Evolutionary conservation across 2,888 invertebrate species (phyloP), one percentile per base, ranked within the genome.

Genomic region (Malacosoma neustria): DNA sequence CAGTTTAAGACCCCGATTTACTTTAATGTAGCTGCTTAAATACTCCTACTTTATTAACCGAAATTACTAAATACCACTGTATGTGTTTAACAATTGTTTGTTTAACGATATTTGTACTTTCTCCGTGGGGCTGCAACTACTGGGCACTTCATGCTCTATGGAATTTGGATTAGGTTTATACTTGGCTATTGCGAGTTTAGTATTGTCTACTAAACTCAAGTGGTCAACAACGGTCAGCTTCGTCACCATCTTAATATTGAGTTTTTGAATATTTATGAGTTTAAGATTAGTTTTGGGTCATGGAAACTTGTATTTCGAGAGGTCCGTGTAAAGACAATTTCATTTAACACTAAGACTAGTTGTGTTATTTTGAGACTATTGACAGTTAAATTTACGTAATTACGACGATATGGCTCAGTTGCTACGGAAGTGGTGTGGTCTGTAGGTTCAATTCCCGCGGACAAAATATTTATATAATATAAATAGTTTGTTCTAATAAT

Each of bases 21-120:
- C n/a, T n/a, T n/a, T n/a, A n/a, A n/a, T n/a, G n/a, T n/a, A n/a
- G n/a, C n/a, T n/a, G n/a, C n/a, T n/a, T n/a, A n/a, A n/a, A n/a
- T n/a, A n/a, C n/a, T n/a, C n/a, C n/a, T n/a, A n/a, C n/a, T n/a
- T n/a, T n/a, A n/a, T n/a, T n/a, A n/a, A n/a, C n/a, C n/a, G n/a
- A n/a, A n/a, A n/a, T n/a, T n/a, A n/a, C n/a, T n/a, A n/a, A n/a
- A n/a, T n/a, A n/a, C n/a, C n/a, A n/a, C n/a, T n/a, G n/a, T n/a
- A n/a, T n/a, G n/a, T n/a, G n/a, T n/a, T n/a, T n/a, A 22, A 22
- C 9, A 7, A 22, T 46, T 57, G 52, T 60, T 57, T 53, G 45
- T 39, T 47, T 44, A 54, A 37, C 39, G 36, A 40, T 75, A 57
- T 74, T 72, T 73, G 65, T 47, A 72, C 73, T 75, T 75, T 76